Base-by-base conservation (phyloP, 2,797 vertebrate genomes). In the Crocodylus rhombifer region DNA sequence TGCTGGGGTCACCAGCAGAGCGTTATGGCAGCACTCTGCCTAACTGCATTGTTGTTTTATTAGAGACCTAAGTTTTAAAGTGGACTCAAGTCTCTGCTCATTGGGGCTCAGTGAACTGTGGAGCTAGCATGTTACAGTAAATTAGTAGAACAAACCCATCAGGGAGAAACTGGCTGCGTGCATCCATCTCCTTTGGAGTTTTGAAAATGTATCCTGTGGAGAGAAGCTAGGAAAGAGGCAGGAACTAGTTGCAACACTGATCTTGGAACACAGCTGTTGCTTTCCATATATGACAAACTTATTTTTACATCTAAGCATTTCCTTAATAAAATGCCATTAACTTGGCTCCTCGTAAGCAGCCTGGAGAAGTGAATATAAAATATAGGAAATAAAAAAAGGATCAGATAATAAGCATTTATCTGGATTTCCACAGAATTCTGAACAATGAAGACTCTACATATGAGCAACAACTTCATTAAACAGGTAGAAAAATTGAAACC, bases 201-300 rank as follows among this genome's bases (percentile, higher is more conserved):
- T 91, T 90, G 90, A 96, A 94, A 93, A 93, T 60, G 56, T 7
- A 75, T 74, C 71, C 65, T 78, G 63, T 63, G 69, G 77, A 83
- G 74, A 91, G 18, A 82, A 17, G 60, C 42, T 80, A 87, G n/a
- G 65, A 33, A 94, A 5, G 15, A 80, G 36, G 62, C 89, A 87
- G 64, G 73, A 84, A 88, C 91, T 81, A 5, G 20, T 82, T 79
- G 81, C 20, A 6, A 51, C 82, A 63, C 83, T 82, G 23, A 17
- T 96, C 7, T 51, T 1, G 0, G 63, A 89, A 88, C 28, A 78
- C 55, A 93, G 25, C n/a, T 16, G 14, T 36, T 85, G 21, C 14
- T 10, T 71, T 91, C 88, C 23, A 82, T 57, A 33, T 14, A 51
- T 51, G 21, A 23, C 36, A 71, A 23, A 36, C 51, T 73, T 69